These are phyloP conservation scores for Rhabdornis inornatus DNA, from an alignment of 2,113 vertebrate species.

Conservation along the genomic window DNA sequence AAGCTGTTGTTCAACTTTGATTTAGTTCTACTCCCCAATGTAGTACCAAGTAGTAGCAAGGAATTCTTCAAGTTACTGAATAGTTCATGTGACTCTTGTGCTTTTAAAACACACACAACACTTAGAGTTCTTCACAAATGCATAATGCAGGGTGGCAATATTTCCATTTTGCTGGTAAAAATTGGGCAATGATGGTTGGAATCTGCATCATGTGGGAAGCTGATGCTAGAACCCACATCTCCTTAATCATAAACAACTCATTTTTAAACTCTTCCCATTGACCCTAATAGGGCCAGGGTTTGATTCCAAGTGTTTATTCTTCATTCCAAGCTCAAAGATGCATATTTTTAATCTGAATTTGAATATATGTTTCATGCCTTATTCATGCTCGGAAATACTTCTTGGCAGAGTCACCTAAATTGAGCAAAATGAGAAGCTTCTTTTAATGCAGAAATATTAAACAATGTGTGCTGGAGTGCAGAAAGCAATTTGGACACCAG, in stretches of 20 bases:
- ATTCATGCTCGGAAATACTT: slow-evolving; percentile 55
- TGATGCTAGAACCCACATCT: not conserved
- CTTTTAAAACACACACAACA: not conserved
- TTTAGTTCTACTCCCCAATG: not conserved
- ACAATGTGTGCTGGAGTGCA: slow-evolving; percentile 33
- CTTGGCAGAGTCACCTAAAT: slow-evolving; percentile 46
- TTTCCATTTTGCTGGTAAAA: not conserved
- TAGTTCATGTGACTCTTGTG: not conserved
- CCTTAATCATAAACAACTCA: not conserved
- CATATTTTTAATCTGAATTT: slow-evolving; percentile 54
- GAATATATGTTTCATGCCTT: slow-evolving; percentile 53
- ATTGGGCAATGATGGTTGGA: not conserved
- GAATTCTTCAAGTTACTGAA: not conserved
- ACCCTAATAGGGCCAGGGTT: not conserved
- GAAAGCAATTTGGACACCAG: slow-evolving; percentile 67
- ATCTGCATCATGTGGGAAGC: not conserved
- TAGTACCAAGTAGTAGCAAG: not conserved
- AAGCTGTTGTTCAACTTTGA: not conserved
- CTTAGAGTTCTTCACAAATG: not conserved
- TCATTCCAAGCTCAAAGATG: slow-evolving; percentile 26
- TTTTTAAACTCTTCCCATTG: slow-evolving; percentile 16
- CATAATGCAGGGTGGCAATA: not conserved
- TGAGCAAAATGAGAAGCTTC: slow-evolving; percentile 45
- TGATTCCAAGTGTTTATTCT: slow-evolving; percentile 41
- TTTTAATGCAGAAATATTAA: slow-evolving; percentile 66